Base-by-base conservation (phyloP, 1,140 invertebrate species). In the Thaumetopoea pityocampa region DNA sequence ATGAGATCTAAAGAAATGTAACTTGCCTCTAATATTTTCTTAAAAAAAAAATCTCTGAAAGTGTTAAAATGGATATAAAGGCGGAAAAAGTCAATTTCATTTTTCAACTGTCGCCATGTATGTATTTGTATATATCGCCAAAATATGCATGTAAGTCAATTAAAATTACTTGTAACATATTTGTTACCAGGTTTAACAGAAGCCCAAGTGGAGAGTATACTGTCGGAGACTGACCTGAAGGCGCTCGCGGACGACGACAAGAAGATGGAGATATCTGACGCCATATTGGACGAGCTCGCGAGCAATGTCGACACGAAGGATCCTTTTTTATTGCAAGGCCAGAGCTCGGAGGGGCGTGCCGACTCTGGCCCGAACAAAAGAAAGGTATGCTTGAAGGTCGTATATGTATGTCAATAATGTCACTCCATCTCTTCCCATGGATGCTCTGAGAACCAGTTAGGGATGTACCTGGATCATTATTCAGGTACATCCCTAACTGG, bases 281-380 rank as follows among this genome's bases (percentile, higher is more conserved):
- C 70, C 14, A 26, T 74, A 1, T 38, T 76, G 9, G 64, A 66
- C 4, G 57, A 70, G 32, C 24, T 80, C n/a, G 63, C 66, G 7
- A 52, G 49, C 20, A 51, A 53, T 11, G 67, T 62, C n/a, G 67
- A 71, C 16, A 56, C 27, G n/a, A 63, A 70, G 51, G 67, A 64
- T 51, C 51, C 67, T 79, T 80, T 80, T 80, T 82, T 82, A 82
- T 78, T 34, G 36, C 66, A 60, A 44, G 71, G 74, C 71, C 74
- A 72, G 73, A 59, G 76, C 43, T 35, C 55, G 59, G 62, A 50
- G 11, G 65, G 64, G 77, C 73, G 69, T 41, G 57, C 57, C 61
- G 60, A 47, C 71, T 67, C 74, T 76, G 66, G 69, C 66, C 60
- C 46, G 33, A 52, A 18, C 30, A 48, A 46, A 37, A 55, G 29